Evolutionary conservation across 2,888 invertebrate species (phyloP).

Genomic region (Rapana venosa): DNA sequence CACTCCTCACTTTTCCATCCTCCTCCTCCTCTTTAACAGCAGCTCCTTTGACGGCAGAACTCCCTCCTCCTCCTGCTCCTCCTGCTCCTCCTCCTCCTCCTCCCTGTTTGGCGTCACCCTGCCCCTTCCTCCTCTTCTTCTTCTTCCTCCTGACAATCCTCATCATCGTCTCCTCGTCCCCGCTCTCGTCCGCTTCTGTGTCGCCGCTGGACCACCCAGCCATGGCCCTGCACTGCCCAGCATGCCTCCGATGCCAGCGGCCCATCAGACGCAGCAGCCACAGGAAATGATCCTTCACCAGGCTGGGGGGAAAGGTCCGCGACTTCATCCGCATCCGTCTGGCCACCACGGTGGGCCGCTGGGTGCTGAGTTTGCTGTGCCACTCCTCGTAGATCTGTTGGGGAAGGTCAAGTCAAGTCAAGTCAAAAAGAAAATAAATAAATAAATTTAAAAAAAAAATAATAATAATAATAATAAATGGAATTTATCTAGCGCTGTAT

Average conservation of each 20-base stretch:
- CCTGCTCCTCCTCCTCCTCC: background rate
- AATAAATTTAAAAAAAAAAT: no score
- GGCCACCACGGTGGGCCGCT: background rate
- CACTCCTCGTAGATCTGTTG: slow-evolving; percentile 10
- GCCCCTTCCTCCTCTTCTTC: background rate
- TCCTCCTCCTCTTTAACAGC: background rate
- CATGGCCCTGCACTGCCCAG: slow-evolving; percentile 35
- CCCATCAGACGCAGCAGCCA: slow-evolving; percentile 36
- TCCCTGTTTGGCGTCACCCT: background rate
- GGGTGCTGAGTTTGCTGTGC: slow-evolving; percentile 34
- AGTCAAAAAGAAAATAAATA: no score
- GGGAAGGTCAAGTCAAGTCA: no score
- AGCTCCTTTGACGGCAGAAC: background rate
- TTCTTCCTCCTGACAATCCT: background rate
- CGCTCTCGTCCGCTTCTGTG: slow-evolving; percentile 27
- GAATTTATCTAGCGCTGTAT: no score
- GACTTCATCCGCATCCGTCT: background rate
- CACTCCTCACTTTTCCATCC: background rate
- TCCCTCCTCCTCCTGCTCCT: background rate
- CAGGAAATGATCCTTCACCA: slow-evolving; percentile 30
- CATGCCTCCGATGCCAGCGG: slow-evolving; percentile 39
- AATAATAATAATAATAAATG: no score
- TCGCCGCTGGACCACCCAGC: slow-evolving; percentile 38
- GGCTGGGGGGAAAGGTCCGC: background rate
- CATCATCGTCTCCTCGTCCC: slow-evolving; percentile 17